Percentiles rank a stretch among this genome's conserved stretches.
Evolutionary conservation across 2,113 vertebrate genomes (phyloP).

Genomic region (Gavia stellata): DNA sequence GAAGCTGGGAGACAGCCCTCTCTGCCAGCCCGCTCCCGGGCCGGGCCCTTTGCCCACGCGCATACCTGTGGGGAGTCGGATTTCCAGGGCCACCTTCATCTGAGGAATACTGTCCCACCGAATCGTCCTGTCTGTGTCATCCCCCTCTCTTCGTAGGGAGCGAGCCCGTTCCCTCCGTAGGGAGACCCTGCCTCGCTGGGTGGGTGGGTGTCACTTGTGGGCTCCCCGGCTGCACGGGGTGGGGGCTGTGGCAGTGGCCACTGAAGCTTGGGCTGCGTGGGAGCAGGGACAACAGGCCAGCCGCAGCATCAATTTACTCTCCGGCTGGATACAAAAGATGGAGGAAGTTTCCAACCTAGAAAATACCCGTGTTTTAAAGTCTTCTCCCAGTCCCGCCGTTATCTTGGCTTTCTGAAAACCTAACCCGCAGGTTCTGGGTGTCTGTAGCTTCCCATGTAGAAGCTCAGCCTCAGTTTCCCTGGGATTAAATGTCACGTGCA

Average conservation of each 20-base stretch:
- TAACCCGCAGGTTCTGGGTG: background rate
- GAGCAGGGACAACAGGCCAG: background rate
- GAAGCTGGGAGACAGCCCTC: background rate
- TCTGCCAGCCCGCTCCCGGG: background rate
- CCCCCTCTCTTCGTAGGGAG: background rate
- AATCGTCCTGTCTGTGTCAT: accelerated
- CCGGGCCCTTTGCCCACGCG: background rate
- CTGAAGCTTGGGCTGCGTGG: background rate
- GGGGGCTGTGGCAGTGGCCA: background rate
- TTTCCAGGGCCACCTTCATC: background rate
- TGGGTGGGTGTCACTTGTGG: background rate
- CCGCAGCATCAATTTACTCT: background rate
- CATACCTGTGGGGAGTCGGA: background rate
- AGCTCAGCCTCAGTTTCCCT: background rate
- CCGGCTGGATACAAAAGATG: background rate
- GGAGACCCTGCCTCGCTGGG: accelerated
- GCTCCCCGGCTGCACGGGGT: background rate
- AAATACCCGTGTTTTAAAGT: background rate
- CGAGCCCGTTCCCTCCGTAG: background rate
- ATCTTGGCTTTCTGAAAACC: background rate
- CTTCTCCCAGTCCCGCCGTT: accelerated
- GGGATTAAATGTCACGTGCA: accelerated
- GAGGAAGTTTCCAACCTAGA: background rate
- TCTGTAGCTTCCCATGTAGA: background rate
- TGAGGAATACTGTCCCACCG: accelerated